phyloP scores from a whole-genome alignment of 2,888 invertebrate genomes.

The Drosophila conformis region DNA sequence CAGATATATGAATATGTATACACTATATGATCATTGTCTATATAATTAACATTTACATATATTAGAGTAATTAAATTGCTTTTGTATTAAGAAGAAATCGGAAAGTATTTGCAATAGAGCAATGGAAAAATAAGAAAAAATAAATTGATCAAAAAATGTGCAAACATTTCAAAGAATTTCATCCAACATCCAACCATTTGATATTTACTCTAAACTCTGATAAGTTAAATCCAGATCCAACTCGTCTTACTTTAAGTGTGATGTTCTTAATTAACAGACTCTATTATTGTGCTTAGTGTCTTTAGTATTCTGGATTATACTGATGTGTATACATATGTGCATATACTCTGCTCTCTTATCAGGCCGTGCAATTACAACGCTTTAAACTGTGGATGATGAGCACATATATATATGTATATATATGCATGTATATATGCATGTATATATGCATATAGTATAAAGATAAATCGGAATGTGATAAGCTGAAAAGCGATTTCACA shows the following conservation, averaged over 20 bases:
- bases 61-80: background rate
- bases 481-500: background rate
- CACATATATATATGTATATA: background rate
- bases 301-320: background rate
- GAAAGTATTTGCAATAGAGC: background rate
- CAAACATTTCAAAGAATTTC: background rate
- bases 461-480: conserved; percentile 25
- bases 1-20: background rate
- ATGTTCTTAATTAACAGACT: background rate
- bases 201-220: background rate
- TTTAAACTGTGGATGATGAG: background rate
- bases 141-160: background rate
- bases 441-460: background rate
- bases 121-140: background rate
- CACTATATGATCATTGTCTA: background rate
- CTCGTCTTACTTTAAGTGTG: background rate
- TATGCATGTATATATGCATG: background rate
- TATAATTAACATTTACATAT: background rate
- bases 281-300: background rate
- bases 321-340: background rate
- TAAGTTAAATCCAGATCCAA: background rate
- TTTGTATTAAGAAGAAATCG: background rate
- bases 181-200: background rate
- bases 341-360: conserved; percentile 27
- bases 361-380: conserved; percentile 1